phyloP scores from a whole-genome alignment of 1,140 invertebrate genomes.

The Bombus waltoni region DNA sequence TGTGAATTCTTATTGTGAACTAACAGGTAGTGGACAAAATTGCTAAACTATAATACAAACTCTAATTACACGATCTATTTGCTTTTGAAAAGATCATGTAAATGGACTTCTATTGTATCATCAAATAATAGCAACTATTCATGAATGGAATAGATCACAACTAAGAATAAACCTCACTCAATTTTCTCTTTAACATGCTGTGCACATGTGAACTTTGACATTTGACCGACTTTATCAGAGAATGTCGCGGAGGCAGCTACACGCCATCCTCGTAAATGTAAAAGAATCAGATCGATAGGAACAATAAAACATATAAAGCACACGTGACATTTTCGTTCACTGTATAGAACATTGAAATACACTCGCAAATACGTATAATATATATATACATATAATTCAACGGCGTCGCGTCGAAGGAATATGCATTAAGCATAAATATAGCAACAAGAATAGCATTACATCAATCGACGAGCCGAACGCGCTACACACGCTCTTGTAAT shows the following conservation, averaged over 20 bases:
- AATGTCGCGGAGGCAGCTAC: no score
- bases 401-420: not conserved
- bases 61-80: not conserved
- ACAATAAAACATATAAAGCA: not conserved
- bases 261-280: not conserved
- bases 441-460: conserved; percentile 59
- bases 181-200: no score
- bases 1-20: no score
- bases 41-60: not conserved
- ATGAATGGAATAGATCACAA: not conserved
- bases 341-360: not conserved
- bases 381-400: not conserved
- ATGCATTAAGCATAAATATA: conserved; percentile 30
- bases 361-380: not conserved
- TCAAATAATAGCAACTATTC: not conserved
- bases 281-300: not conserved
- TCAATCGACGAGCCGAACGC: conserved; percentile 62
- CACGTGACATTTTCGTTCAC: not conserved
- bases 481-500: conserved; percentile 60
- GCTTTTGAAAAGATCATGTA: not conserved
- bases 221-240: not conserved
- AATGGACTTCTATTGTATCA: not conserved
- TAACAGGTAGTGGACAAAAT: not conserved
- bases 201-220: not conserved
- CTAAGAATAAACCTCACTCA: not conserved